Conservation (phyloP, 1,140 invertebrate genomes). For the Nomia melanderi region DNA sequence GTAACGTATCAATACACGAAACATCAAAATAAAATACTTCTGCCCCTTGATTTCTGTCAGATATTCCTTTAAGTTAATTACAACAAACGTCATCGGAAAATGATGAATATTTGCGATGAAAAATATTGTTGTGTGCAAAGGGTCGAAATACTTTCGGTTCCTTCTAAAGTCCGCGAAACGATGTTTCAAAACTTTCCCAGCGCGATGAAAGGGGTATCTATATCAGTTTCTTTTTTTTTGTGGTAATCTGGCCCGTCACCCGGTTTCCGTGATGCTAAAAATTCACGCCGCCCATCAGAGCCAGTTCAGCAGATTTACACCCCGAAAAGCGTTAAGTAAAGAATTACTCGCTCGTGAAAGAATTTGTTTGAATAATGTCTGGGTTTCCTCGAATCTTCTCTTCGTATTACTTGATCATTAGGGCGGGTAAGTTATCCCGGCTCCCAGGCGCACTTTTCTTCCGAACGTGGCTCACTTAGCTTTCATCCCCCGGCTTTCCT, state of each 20-base stretch:
- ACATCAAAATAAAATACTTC: no score
- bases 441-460: not conserved
- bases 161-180: no score
- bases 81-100: no score
- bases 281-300: not conserved
- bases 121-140: no score
- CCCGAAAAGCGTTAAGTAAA: not conserved
- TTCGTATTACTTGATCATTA: conserved; percentile 14
- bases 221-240: not conserved
- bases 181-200: no score
- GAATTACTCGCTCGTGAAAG: not conserved
- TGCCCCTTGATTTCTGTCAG: no score
- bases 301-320: not conserved
- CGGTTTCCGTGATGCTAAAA: not conserved
- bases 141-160: no score
- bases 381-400: not conserved
- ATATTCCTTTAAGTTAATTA: no score
- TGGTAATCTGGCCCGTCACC: not conserved
- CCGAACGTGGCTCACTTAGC: conserved; percentile 4
- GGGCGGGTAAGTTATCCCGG: not conserved
- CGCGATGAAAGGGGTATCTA: no score
- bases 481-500: not conserved
- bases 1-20: no score
- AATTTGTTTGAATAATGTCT: conserved; percentile 9
- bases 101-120: no score